Evolutionary conservation across 2,888 invertebrate species (phyloP).

Genomic region (Drosophila fulvimacula): DNA sequence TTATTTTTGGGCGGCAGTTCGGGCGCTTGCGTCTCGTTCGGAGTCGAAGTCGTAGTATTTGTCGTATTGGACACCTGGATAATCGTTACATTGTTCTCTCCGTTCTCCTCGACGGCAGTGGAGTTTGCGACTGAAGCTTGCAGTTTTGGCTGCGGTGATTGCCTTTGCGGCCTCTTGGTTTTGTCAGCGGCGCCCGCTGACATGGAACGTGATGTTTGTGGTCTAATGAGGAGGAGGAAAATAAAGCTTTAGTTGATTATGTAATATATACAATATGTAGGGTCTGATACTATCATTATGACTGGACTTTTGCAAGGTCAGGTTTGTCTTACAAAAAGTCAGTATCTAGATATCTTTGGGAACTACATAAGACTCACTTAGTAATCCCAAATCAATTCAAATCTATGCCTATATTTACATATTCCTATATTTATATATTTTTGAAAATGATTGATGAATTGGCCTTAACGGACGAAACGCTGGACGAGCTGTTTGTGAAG

Average conservation of each 20-base stretch:
- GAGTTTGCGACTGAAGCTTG: constrained; percentile 27
- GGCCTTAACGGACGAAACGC: constrained; percentile 26
- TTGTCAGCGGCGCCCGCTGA: constrained; percentile 82
- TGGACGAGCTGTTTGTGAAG: constrained; percentile 57
- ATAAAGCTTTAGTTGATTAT: not conserved
- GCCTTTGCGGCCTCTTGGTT: constrained; percentile 60
- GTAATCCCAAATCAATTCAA: not conserved
- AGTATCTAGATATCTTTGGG: not conserved
- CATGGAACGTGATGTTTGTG: constrained; percentile 83
- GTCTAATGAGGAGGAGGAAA: constrained; percentile 50
- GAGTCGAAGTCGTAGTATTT: constrained; percentile 36
- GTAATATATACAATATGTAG: no score
- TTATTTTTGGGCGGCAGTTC: constrained; percentile 74
- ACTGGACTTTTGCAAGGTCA: not conserved
- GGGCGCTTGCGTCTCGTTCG: constrained; percentile 59
- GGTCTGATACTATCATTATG: not conserved
- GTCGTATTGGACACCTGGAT: constrained; percentile 87
- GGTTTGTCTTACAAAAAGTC: not conserved
- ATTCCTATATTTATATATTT: not conserved
- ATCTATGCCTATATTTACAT: not conserved
- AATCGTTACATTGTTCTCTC: constrained; percentile 86
- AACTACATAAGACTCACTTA: not conserved
- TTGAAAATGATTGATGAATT: constrained; percentile 13
- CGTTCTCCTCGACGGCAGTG: constrained; percentile 46
- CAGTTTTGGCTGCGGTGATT: constrained; percentile 49